Evolutionary conservation across 2,113 vertebrate genomes (phyloP), one percentile per base, ranked within the genome.

Genomic region (Nanger granti): DNA sequence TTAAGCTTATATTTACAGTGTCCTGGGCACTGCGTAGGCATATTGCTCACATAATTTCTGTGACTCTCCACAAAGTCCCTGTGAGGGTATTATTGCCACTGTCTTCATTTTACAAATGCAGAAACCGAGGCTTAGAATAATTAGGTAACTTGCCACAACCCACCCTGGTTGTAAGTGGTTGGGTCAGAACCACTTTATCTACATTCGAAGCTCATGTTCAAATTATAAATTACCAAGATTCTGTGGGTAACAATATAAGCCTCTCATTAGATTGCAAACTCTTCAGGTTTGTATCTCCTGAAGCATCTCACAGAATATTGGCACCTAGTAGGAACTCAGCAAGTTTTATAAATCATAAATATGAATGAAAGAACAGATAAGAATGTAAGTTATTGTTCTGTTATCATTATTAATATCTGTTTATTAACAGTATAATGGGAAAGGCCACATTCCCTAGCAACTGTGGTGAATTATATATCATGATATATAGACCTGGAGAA

Each of bases 301-400:
- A 83, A 64, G 20, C 20, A 87, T 92, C 29, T 87, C 66, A 49
- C 9, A 87, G 49, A 92, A 85, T 92, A 60, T 79, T 87, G 80
- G n/a, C 29, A 87, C 47, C 69, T 94, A 84, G 54, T 54, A 87
- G 88, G 52, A 95, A 92, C 69, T 92, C 95, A 84, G 17, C 37
- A 86, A 88, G n/a, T 94, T 97, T 89, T 95, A 64, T 95, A 92
- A 64, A 41, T 94, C 79, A 98, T 83, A 95, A 87, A 92, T 62
- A 73, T 34, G 55, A 90, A 87, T 89, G 29, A 89, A 94, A 96
- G 31, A 95, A 94, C 52, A 82, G 22, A 62, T 89, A 92, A 54
- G 34, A 49, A 86, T 89, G 29, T 73, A 88, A 95, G 62, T 80
- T 86, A 91, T 47, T 96, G 20, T 86, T 84, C 13, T 59, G 2